These are phyloP conservation scores for Lordiphosa fenestrarum DNA, from an alignment of 2,888 invertebrate genomes.

Conservation along the genomic window DNA sequence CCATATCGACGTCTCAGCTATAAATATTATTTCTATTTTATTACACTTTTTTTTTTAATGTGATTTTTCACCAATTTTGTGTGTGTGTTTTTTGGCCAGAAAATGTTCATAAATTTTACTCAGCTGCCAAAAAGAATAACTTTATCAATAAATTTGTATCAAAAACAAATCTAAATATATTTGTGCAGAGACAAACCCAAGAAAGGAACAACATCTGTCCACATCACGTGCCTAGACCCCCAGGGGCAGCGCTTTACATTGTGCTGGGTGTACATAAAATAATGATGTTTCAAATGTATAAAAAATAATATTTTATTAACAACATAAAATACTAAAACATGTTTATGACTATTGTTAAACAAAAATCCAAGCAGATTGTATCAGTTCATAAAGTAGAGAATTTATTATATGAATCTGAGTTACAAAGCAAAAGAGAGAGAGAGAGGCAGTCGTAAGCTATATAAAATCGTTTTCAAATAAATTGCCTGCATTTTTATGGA, in stretches of 20 bases:
- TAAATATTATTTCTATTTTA: slow-evolving; percentile 75
- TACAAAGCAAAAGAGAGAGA: too few relatives aligned
- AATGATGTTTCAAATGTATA: slow-evolving; percentile 2
- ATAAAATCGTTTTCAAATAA: too few relatives aligned
- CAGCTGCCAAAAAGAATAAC: slow-evolving; percentile 43
- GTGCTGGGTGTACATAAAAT: neutral
- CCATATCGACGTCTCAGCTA: slow-evolving; percentile 72
- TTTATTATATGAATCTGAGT: too few relatives aligned
- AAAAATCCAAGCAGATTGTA: too few relatives aligned
- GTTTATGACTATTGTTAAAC: too few relatives aligned
- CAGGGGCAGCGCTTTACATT: slow-evolving; percentile 10
- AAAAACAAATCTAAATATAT: slow-evolving; percentile 6
- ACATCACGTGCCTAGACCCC: slow-evolving; percentile 39
- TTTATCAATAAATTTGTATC: slow-evolving; percentile 42
- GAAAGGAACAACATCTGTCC: slow-evolving; percentile 28
- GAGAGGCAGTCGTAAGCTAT: too few relatives aligned
- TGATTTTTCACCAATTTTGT: slow-evolving; percentile 26
- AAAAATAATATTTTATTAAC: slow-evolving; percentile 19
- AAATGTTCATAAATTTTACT: slow-evolving; percentile 45
- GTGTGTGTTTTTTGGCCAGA: neutral
- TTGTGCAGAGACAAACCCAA: neutral
- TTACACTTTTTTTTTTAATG: slow-evolving; percentile 63
- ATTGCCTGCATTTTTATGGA: too few relatives aligned
- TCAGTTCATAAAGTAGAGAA: too few relatives aligned
- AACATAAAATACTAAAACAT: neutral